These are phyloP conservation scores for Oedothorax gibbosus DNA, from an alignment of 1,140 invertebrate species.

Conservation along the genomic window DNA sequence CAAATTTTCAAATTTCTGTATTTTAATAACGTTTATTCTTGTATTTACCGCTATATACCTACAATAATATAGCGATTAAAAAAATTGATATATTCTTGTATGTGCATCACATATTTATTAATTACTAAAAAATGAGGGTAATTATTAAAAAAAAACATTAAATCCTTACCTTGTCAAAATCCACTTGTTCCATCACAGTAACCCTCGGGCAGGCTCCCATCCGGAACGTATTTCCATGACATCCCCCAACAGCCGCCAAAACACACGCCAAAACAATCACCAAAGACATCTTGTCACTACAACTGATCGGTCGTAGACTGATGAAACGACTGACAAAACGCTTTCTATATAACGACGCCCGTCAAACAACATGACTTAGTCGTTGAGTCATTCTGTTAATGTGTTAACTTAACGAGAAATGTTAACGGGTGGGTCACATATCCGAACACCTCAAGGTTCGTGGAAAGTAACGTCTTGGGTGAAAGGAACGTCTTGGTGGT, in stretches of 20 bases:
- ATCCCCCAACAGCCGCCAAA: not conserved
- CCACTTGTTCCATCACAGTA: slow-evolving; percentile 33
- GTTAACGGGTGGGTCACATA: slow-evolving; percentile 9
- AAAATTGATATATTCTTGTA: too few species aligned
- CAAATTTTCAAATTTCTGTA: too few species aligned
- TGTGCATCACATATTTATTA: too few species aligned
- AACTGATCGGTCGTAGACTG: not conserved
- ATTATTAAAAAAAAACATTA: not conserved
- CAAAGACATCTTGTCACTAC: slow-evolving; percentile 3
- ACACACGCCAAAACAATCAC: not conserved
- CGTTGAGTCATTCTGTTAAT: slow-evolving; percentile 20
- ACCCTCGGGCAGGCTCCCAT: slow-evolving; percentile 43
- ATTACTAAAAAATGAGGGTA: too few species aligned
- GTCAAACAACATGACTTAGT: not conserved
- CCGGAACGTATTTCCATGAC: slow-evolving; percentile 27
- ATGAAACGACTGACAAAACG: not conserved
- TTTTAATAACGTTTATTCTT: too few species aligned
- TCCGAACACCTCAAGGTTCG: slow-evolving; percentile 12
- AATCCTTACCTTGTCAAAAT: slow-evolving; percentile 27
- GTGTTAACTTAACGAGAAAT: slow-evolving; percentile 10
- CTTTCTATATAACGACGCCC: slow-evolving; percentile 6
- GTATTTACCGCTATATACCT: too few species aligned
- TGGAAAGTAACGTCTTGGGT: not conserved
- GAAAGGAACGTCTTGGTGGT: not conserved
- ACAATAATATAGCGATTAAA: too few species aligned